A percentile compares a stretch with the other conserved stretches of the same genome.
These are phyloP conservation scores for Lutraria lutraria DNA, from an alignment of 2,888 invertebrate species.

Conservation along the genomic window DNA sequence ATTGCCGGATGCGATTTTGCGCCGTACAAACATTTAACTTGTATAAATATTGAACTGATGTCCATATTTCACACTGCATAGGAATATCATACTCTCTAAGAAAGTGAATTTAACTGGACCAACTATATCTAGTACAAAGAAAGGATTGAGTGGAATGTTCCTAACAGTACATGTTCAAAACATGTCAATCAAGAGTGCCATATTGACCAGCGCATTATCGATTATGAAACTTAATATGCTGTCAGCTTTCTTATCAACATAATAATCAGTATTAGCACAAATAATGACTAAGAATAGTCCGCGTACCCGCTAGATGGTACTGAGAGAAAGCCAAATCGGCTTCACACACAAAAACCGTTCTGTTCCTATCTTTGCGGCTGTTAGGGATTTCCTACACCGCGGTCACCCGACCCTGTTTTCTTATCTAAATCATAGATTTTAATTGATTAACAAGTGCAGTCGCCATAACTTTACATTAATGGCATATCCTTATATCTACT, in stretches of 20 bases:
- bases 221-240: conserved; percentile 16
- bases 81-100: too few relatives aligned
- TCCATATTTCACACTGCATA: too few relatives aligned
- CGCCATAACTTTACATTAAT: conserved; percentile 1
- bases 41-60: too few relatives aligned
- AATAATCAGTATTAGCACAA: background rate
- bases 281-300: background rate
- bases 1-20: too few relatives aligned
- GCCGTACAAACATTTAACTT: too few relatives aligned
- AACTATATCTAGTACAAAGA: background rate
- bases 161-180: background rate
- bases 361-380: background rate
- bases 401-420: background rate
- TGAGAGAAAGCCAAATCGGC: background rate
- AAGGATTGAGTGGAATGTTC: background rate
- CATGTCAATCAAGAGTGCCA: conserved; percentile 15
- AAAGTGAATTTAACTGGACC: too few relatives aligned
- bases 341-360: background rate
- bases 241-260: background rate
- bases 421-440: background rate
- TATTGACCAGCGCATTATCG: background rate
- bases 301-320: background rate
- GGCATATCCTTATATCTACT: conserved; percentile 9
- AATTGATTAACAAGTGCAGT: conserved; percentile 20
- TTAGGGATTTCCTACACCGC: background rate